phyloP scores from a whole-genome alignment of 2,797 vertebrate species.

The Rousettus madagascariensis region DNA sequence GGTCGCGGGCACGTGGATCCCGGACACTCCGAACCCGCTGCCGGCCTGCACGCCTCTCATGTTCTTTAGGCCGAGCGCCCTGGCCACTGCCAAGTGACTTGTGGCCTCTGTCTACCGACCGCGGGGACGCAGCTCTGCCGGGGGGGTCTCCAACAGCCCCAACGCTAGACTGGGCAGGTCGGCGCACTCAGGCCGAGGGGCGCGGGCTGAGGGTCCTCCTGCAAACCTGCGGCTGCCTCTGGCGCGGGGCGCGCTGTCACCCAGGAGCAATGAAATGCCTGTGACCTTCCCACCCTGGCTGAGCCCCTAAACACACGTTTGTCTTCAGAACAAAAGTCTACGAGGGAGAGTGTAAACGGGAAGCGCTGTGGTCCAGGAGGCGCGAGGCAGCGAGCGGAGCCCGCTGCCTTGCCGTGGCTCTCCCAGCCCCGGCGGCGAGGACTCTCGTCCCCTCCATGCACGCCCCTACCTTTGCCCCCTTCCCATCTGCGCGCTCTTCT shows the following conservation, averaged over 20 bases:
- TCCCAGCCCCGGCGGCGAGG: background rate
- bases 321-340: background rate
- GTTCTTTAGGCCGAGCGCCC: background rate
- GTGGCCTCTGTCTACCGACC: background rate
- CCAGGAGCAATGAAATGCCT: background rate
- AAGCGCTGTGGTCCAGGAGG: background rate
- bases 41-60: background rate
- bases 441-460: rapidly evolving
- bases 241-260: background rate
- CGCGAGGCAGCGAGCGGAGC: background rate
- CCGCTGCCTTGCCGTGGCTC: background rate
- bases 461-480: background rate
- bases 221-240: background rate
- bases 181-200: background rate
- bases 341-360: background rate
- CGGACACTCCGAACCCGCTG: background rate
- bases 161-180: background rate
- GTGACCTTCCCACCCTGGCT: constrained; percentile 50
- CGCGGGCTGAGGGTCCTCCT: background rate
- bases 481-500: background rate
- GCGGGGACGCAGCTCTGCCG: background rate
- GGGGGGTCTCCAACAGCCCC: background rate
- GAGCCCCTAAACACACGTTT: constrained; percentile 62
- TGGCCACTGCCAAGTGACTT: background rate
- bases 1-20: background rate